Evolutionary conservation across 1,140 invertebrate genomes (phyloP), one percentile per base, ranked within the genome.

Genomic region (Riptortus pedestris): DNA sequence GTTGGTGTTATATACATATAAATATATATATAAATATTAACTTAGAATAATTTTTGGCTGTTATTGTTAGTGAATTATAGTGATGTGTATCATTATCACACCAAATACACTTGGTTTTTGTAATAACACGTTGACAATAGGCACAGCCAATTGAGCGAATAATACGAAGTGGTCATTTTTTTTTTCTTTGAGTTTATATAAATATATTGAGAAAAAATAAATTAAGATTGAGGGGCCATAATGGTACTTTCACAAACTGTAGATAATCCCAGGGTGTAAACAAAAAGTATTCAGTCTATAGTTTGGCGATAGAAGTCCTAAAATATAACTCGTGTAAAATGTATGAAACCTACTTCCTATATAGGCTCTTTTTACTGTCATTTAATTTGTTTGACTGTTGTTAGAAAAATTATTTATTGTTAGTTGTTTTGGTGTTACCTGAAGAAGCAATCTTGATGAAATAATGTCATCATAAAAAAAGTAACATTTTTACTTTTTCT

Each of bases 71-170:
- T 38, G 26, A 33, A 59, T 18, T 59, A 33, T 31, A 38, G 33
- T 33, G 18, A 59, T 59, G 28, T 51, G 48, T 38, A 59, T 38
- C 12, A 38, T 59, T 38, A 20, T 59, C 51, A 38, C 28, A 59
- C 28, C 28, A 59, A 59, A 33, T 38, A 59, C 28, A 33, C 31
- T 33, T 31, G 33, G 33, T 33, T 59, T 59, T 59, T 59, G 28
- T 59, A 51, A 59, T 59, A 33, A 59, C 31, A 38, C 57, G 29
- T 59, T 29, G 57, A 59, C 57, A 59, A 59, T 59, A 59, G 57
- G 57, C 57, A 59, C 57, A 59, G 57, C 57, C 57, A 27, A 31
- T 59, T 59, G 28, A 33, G 22, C n/a, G 20, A 22, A 18, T 59
- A 59, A 59, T 59, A 22, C 33, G 28, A 38, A 20, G 7, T 59